phyloP scores from a whole-genome alignment of 2,797 vertebrate species.

The Acropternis orthonyx region DNA sequence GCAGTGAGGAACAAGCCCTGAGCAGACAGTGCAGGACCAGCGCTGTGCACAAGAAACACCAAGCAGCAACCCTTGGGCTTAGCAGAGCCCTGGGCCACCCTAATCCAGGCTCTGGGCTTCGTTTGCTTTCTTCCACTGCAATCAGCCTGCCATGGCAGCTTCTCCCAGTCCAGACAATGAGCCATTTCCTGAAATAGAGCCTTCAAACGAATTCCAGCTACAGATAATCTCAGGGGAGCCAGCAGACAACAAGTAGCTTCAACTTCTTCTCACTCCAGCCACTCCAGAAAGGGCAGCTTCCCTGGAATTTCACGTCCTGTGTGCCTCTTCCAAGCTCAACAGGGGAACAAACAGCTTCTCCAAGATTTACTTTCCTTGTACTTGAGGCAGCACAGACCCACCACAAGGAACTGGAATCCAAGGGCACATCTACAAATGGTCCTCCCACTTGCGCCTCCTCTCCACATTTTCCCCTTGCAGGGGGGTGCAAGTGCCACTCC shows the following conservation, averaged over 20 bases:
- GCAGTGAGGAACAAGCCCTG: not conserved
- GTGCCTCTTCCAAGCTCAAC: not conserved
- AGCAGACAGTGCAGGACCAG: not conserved
- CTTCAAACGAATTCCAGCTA: not conserved
- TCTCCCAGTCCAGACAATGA: too few species aligned
- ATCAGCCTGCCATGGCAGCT: not conserved
- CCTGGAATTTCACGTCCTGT: not conserved
- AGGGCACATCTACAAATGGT: not conserved
- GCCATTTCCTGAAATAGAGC: not conserved
- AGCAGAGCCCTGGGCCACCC: not conserved
- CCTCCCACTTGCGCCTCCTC: not conserved
- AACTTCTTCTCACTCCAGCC: not conserved
- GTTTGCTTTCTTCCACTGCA: not conserved
- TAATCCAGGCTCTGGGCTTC: too few species aligned
- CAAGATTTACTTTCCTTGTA: too few species aligned
- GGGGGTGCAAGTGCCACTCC: too few species aligned
- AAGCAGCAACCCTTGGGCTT: accelerated
- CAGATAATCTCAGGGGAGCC: not conserved
- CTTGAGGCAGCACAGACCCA: not conserved
- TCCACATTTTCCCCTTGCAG: not conserved
- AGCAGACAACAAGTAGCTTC: not conserved
- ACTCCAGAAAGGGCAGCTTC: not conserved
- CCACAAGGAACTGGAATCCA: not conserved
- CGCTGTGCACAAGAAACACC: not conserved
- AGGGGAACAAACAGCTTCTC: not conserved